These are phyloP conservation scores for Chrysochloris asiatica DNA, from an alignment of 2,113 vertebrate species.

Conservation along the genomic window DNA sequence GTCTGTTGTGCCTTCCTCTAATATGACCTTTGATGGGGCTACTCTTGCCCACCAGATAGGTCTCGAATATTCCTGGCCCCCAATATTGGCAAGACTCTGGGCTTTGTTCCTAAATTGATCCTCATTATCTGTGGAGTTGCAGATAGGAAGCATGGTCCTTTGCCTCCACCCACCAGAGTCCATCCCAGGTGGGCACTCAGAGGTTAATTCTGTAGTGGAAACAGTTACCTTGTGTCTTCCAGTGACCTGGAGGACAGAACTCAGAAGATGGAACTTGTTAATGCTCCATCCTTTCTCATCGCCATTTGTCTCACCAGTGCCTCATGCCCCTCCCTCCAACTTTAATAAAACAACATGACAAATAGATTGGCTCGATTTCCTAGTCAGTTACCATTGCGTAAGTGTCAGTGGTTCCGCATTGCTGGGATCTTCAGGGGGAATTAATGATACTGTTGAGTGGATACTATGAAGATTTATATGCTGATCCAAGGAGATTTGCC, in stretches of 20 bases:
- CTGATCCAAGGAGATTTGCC: constrained; percentile 78
- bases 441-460: constrained; percentile 82
- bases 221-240: neutral
- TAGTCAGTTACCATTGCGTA: constrained; percentile 78
- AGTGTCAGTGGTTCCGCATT: constrained; percentile 65
- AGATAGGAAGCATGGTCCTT: neutral
- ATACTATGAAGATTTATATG: constrained; percentile 84
- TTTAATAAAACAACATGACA: constrained; percentile 64
- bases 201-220: neutral
- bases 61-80: neutral
- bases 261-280: neutral
- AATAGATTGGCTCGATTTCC: constrained; percentile 76
- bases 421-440: constrained; percentile 78
- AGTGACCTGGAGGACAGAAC: neutral
- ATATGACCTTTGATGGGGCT: neutral
- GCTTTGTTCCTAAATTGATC: neutral
- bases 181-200: neutral
- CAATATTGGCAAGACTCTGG: neutral
- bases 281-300: neutral
- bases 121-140: neutral
- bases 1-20: neutral
- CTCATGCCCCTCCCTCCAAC: too few relatives aligned
- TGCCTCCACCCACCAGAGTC: neutral
- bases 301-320: neutral
- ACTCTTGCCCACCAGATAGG: neutral